Evolutionary conservation across 1,140 invertebrate genomes (phyloP), one percentile per base, ranked within the genome.

Genomic region (Magallana angulata): DNA sequence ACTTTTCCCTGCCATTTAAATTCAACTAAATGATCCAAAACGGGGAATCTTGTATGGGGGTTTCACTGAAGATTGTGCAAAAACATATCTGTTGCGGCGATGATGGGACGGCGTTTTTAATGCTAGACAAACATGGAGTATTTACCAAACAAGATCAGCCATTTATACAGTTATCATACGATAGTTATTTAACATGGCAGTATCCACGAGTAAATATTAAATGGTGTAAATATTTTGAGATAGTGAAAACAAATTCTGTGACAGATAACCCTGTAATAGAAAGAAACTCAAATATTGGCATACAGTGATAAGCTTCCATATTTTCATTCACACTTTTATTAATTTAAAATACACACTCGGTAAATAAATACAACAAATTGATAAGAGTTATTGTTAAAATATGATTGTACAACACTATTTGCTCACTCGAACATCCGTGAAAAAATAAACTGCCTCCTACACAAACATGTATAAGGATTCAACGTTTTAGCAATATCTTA

Each of bases 231-330:
- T 76, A 76, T 76, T 76, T 76, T 76, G 68, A 76, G 68, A 76
- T 76, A 76, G 68, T 76, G 36, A 76, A 76, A 76, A 76, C 68
- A 76, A 76, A 76, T 76, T 76, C 36, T 76, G 68, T 36, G 24
- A 76, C 68, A 76, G 68, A 76, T 76, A 76, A 30, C 68, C 36
- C 68, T 30, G 14, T 30, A 30, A 24, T 30, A 76, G 36, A 76
- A 76, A 76, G 24, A 76, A 76, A 76, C 68, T 76, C 68, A 76
- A 76, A 76, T 76, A 76, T 76, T 76, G 68, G 68, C 68, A 76
- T 76, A 76, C 24, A 76, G 24, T 30, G 68, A 76, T 76, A 76
- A 12, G 18, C 36, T 30, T 76, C 24, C 68, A 76, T 24, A 76
- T 36, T 30, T 76, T 30, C 68, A 76, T 76, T 76, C 68, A 76